Evolutionary conservation across 2,797 vertebrate species (phyloP).

Genomic region (Chelon labrosus): DNA sequence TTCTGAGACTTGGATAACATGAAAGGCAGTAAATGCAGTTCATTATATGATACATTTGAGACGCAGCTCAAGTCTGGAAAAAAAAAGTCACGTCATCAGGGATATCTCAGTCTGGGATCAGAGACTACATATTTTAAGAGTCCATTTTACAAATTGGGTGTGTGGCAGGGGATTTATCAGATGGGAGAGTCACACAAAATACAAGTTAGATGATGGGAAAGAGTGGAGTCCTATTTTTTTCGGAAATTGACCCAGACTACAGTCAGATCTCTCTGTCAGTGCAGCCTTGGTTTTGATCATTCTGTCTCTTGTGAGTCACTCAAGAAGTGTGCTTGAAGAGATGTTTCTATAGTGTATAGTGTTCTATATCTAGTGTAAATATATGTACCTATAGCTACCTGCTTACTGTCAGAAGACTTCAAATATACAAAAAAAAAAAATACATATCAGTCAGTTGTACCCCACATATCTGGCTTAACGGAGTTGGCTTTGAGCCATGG

Average conservation of each 20-base stretch:
- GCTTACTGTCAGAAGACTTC: background rate
- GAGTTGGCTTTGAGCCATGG: background rate
- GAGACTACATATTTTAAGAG: background rate
- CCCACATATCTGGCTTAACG: background rate
- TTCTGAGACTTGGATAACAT: too few relatives aligned
- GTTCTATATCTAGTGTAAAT: background rate
- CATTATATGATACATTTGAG: too few relatives aligned
- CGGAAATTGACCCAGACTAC: background rate
- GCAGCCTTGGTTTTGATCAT: background rate
- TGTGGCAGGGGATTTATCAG: background rate
- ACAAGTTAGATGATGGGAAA: background rate
- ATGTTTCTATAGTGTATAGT: too few relatives aligned
- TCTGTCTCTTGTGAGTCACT: background rate
- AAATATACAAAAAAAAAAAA: background rate
- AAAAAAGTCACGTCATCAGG: too few relatives aligned
- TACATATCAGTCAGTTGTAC: background rate
- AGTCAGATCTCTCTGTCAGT: background rate
- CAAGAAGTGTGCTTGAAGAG: background rate
- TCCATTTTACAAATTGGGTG: background rate
- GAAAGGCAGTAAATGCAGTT: too few relatives aligned
- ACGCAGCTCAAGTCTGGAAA: too few relatives aligned
- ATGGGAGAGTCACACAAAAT: background rate
- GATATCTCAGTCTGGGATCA: too few relatives aligned
- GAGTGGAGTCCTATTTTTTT: background rate
- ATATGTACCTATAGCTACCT: background rate